Evolutionary conservation across 2,797 vertebrate genomes (phyloP), one percentile per base, ranked within the genome.

Genomic region (Lates japonicus): DNA sequence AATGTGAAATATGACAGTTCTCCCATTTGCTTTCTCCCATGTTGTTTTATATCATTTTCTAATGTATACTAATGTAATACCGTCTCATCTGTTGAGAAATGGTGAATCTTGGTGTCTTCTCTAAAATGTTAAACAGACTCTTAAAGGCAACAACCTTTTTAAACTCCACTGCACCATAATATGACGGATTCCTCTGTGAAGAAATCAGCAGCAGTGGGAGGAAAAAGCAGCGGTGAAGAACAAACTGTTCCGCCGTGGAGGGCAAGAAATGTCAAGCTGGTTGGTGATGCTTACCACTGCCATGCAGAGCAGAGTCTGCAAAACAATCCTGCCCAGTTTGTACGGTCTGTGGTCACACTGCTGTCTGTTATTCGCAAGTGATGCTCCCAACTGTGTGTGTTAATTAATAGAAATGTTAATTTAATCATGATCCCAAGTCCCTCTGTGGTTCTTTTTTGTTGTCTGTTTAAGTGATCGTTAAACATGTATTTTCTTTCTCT

Each of bases 241-340:
- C 65, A 78, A 83, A 80, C 52, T 42, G 61, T 64, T 78, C 35
- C 19, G n/a, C n/a, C n/a, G n/a, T 70, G 68, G 49, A 76, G 75
- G 81, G 54, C 68, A 75, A 42, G 4, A 62, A 58, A 78, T 71
- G 70, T 83, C 81, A 78, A 41, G 81, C 85, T 65, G 67, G 74
- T 69, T 68, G 69, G 74, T 4, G 67, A 72, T 42, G 74, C 84
- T 65, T 76, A n/a, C 17, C 63, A 8, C 37, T 20, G 52, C 52
- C n/a, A n/a, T n/a, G n/a, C 19, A 54, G 60, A 48, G 37, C 25
- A 44, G 35, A 59, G 63, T 37, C 60, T 70, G 65, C 42, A 63
- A 3, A 80, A 52, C 42, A 48, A 44, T 63, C 7, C 71, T 41
- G 0, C 37, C 25, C 29, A 70, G 37, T 41, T 57, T 2, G 19